Conservation (phyloP, 2,797 vertebrate genomes). For the Stomatorhinus walkeri region DNA sequence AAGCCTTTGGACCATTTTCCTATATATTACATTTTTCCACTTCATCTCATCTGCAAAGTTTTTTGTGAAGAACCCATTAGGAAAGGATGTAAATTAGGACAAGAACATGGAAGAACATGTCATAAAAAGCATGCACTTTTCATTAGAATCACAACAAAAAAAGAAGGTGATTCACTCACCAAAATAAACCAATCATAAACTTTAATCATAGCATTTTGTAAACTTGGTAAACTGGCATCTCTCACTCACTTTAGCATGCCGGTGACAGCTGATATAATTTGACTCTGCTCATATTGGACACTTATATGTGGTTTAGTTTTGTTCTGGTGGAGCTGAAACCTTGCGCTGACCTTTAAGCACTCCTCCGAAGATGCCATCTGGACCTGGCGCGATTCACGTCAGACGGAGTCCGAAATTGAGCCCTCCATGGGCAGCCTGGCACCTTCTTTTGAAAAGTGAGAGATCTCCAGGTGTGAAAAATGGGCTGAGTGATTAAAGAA, state of each 20-base stretch:
- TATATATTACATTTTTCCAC: neutral
- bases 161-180: neutral
- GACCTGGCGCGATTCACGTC: neutral
- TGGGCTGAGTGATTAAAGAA: constrained; percentile 11
- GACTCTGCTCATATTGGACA: neutral
- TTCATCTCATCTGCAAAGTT: neutral
- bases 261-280: neutral
- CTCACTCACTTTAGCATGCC: neutral
- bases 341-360: constrained; percentile 11
- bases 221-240: neutral
- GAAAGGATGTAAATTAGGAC: neutral
- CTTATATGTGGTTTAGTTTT: neutral
- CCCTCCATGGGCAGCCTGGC: neutral
- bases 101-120: neutral
- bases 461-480: neutral
- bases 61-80: neutral
- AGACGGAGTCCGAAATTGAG: neutral
- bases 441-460: neutral
- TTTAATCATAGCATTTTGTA: neutral
- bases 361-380: constrained; percentile 16
- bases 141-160: neutral
- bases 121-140: neutral
- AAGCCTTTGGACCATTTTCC: neutral
- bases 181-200: neutral
- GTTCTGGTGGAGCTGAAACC: constrained; percentile 7